Evolutionary conservation across 1,140 invertebrate species (phyloP).

Genomic region (Semibalanus balanoides): DNA sequence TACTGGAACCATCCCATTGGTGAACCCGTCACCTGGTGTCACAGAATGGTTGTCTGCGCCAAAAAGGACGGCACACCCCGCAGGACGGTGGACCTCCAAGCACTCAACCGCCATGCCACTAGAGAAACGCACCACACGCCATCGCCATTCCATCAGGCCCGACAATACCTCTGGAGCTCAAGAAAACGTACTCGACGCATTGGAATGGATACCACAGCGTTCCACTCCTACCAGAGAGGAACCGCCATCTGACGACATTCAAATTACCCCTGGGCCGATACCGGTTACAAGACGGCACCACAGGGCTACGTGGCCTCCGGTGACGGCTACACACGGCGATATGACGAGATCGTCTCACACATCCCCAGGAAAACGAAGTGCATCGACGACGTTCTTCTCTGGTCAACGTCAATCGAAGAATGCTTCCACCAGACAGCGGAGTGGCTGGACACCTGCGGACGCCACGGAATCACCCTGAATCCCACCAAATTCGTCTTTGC

Average conservation of each 20-base stretch:
- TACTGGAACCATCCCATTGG: conserved; percentile 4
- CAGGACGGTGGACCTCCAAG: conserved; percentile 2
- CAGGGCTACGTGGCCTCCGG: conserved; percentile 6
- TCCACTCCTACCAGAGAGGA: neutral
- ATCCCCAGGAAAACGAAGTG: neutral
- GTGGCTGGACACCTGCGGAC: neutral
- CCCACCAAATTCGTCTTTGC: neutral
- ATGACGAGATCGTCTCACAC: conserved; percentile 9
- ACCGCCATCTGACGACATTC: conserved; percentile 7
- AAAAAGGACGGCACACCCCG: conserved; percentile 4
- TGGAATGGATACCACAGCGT: conserved; percentile 7
- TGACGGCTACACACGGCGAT: conserved; percentile 4
- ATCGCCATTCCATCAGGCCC: conserved; percentile 6
- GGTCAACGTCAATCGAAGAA: neutral
- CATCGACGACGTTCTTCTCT: neutral
- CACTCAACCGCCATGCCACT: neutral
- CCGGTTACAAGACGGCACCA: neutral
- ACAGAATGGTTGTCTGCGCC: conserved; percentile 4
- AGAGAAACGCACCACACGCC: conserved; percentile 8
- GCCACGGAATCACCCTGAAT: neutral
- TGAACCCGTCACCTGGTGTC: conserved; percentile 2
- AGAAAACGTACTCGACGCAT: neutral
- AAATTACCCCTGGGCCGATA: conserved; percentile 8
- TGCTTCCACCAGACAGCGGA: neutral
- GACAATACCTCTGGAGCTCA: neutral